Conservation (phyloP, 1,140 invertebrate genomes). For the Brachystomella parvula region DNA sequence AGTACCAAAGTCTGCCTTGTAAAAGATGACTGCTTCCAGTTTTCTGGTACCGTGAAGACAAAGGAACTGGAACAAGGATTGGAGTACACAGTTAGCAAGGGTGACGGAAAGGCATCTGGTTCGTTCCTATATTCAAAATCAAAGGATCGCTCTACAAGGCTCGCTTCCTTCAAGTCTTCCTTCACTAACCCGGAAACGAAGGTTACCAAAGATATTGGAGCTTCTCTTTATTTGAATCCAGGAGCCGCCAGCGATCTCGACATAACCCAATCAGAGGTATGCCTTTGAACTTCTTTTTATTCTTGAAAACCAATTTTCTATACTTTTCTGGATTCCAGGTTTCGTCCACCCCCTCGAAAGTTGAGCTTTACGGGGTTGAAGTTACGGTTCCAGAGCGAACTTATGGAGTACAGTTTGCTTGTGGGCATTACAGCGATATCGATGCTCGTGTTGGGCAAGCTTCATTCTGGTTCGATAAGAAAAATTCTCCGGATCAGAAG, state of each 20-base stretch:
- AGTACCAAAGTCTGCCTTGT: not conserved
- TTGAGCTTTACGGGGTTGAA: not conserved
- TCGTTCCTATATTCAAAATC: not conserved
- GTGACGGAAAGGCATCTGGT: not conserved
- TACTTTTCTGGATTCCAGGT: not conserved
- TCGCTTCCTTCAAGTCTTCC: not conserved
- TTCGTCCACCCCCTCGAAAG: not conserved
- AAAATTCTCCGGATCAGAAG: not conserved
- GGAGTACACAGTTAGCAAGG: not conserved
- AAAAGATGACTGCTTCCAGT: not conserved
- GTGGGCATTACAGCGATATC: not conserved
- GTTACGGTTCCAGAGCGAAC: not conserved
- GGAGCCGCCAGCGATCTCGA: not conserved
- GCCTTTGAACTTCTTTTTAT: not conserved
- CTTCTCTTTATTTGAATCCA: not conserved
- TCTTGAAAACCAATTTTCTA: not conserved
- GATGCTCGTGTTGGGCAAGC: not conserved
- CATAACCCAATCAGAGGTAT: not conserved
- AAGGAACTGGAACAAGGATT: not conserved
- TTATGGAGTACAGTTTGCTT: not conserved
- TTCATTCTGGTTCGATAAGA: conserved; percentile 4
- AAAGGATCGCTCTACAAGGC: not conserved
- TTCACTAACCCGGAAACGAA: not conserved
- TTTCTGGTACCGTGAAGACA: not conserved
- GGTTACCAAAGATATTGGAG: not conserved